Evolutionary conservation across 2,888 invertebrate species (phyloP).

Genomic region (Cephalotes varians): DNA sequence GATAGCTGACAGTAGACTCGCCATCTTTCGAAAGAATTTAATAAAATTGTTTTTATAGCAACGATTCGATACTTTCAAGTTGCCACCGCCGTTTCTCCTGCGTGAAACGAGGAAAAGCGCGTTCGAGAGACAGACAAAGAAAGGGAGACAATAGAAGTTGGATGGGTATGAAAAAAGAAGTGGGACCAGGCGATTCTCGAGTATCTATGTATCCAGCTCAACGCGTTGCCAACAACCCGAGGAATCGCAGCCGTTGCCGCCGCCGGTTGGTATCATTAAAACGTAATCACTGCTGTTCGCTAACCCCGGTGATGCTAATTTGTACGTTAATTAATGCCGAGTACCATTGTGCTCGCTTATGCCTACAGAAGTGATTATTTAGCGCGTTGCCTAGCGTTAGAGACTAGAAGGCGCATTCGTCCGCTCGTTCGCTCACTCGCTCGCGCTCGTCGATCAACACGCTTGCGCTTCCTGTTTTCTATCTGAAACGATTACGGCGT

Average conservation of each 20-base stretch:
- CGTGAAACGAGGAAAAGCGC: conserved; percentile 35
- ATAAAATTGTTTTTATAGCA: conserved; percentile 22
- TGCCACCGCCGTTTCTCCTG: neutral
- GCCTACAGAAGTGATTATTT: conserved; percentile 68
- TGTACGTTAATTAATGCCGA: conserved; percentile 84
- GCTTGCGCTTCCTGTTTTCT: conserved; percentile 65
- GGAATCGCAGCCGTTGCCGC: conserved; percentile 66
- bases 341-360: conserved; percentile 80
- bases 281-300: conserved; percentile 82
- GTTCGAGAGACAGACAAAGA: conserved; percentile 19
- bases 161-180: conserved; percentile 51
- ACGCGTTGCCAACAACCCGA: conserved; percentile 70
- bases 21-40: conserved; percentile 32
- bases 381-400: conserved; percentile 50
- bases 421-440: conserved; percentile 30
- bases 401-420: conserved; percentile 21
- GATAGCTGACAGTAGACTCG: neutral
- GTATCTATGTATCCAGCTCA: conserved; percentile 57
- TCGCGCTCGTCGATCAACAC: conserved; percentile 50
- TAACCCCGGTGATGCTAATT: conserved; percentile 83
- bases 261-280: conserved; percentile 82
- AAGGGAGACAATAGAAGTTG: conserved; percentile 31
- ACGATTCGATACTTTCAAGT: conserved; percentile 22
- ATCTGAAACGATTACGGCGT: conserved; percentile 45
- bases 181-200: conserved; percentile 60